These are phyloP conservation scores for Aegithalos caudatus DNA, from an alignment of 2,113 vertebrate genomes.

Conservation along the genomic window DNA sequence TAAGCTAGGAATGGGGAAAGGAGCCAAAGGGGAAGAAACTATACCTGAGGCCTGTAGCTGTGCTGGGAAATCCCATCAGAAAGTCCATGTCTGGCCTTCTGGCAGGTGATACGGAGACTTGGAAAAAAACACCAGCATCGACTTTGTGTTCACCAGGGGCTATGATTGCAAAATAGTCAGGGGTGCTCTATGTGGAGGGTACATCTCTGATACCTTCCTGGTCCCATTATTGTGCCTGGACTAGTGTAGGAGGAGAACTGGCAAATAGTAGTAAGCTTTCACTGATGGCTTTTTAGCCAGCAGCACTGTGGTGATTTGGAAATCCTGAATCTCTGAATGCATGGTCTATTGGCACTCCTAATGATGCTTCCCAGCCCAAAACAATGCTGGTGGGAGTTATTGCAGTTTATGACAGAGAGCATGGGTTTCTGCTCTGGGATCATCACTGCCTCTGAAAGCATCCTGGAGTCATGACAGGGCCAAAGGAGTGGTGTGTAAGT, in stretches of 20 bases:
- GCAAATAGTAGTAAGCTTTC: not conserved
- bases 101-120: not conserved
- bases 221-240: not conserved
- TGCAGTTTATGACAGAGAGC: not conserved
- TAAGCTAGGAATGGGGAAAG: not conserved
- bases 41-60: not conserved
- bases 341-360: fast-evolving
- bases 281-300: not conserved
- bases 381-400: fast-evolving
- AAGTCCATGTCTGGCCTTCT: not conserved
- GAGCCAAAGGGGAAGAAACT: not conserved
- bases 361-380: not conserved
- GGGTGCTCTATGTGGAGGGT: not conserved
- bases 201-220: not conserved
- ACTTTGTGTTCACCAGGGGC: not conserved
- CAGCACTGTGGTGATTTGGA: not conserved
- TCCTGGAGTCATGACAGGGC: not conserved
- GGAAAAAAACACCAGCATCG: fast-evolving
- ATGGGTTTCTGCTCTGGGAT: not conserved
- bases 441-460: not conserved
- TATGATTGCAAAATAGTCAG: not conserved
- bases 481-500: not conserved
- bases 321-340: not conserved
- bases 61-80: not conserved
- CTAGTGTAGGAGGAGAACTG: not conserved